Evolutionary conservation across 2,888 invertebrate species (phyloP).

Genomic region (Hanleya hanleyi): DNA sequence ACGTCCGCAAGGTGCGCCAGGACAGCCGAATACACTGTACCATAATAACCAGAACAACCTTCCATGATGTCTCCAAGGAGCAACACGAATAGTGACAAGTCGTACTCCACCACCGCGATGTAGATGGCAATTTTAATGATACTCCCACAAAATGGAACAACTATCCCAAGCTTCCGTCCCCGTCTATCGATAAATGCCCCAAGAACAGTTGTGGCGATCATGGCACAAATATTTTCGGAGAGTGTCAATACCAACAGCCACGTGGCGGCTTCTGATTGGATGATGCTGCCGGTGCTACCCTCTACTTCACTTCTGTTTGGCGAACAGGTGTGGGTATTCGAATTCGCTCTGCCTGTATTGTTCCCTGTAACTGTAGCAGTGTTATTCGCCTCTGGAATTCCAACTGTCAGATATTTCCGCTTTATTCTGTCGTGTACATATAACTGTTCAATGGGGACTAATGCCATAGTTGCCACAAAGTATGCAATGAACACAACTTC

Average conservation of each 20-base stretch:
- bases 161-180: not conserved
- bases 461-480: not conserved
- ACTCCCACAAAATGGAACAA: not conserved
- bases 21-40: not conserved
- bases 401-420: not conserved
- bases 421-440: not conserved
- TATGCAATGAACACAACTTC: not conserved
- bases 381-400: not conserved
- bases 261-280: not conserved
- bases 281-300: no score
- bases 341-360: not conserved
- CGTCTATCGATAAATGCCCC: not conserved
- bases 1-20: not conserved
- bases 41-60: slow-evolving; percentile 2
- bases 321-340: not conserved
- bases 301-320: not conserved
- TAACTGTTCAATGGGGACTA: not conserved
- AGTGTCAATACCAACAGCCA: not conserved
- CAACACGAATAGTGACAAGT: not conserved
- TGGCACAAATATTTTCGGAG: not conserved
- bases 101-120: not conserved
- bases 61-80: not conserved
- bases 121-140: not conserved
- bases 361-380: not conserved
- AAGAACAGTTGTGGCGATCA: not conserved